A percentile compares a stretch with the other conserved stretches of the same genome.
Conservation (phyloP, 2,888 invertebrate genomes). For the Hypselothyrea guttata region DNA sequence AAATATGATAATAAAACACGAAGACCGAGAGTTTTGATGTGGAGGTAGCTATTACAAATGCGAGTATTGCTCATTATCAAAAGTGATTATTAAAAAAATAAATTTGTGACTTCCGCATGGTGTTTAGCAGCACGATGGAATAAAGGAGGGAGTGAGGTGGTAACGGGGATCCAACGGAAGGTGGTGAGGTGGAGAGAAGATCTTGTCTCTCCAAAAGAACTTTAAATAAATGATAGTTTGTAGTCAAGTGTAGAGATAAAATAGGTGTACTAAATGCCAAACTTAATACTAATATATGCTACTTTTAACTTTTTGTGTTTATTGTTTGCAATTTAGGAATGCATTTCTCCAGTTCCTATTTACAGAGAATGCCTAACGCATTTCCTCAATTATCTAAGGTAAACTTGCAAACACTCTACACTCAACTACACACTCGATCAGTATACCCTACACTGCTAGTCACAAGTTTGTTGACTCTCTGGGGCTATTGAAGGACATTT, state of each 20-base stretch:
- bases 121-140: slow-evolving; percentile 6
- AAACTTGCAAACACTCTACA: slow-evolving; percentile 8
- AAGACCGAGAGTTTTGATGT: not conserved
- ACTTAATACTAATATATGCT: too few species aligned
- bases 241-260: too few species aligned
- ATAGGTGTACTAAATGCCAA: too few species aligned
- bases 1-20: not conserved
- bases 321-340: not conserved
- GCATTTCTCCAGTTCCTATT: slow-evolving; percentile 20
- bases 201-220: too few species aligned
- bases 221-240: too few species aligned
- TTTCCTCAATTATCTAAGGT: slow-evolving; percentile 26
- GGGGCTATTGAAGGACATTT: slow-evolving; percentile 39
- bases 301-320: too few species aligned
- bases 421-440: not conserved
- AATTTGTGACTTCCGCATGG: slow-evolving; percentile 41
- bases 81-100: slow-evolving; percentile 36
- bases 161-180: too few species aligned
- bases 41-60: slow-evolving; percentile 17
- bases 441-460: not conserved
- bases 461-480: slow-evolving; percentile 39
- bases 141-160: not conserved
- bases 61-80: slow-evolving; percentile 47
- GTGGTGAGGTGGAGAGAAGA: too few species aligned
- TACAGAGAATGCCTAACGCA: too few species aligned